Evolutionary conservation across 2,888 invertebrate genomes (phyloP).

Genomic region (Kryphioiulus occultus): DNA sequence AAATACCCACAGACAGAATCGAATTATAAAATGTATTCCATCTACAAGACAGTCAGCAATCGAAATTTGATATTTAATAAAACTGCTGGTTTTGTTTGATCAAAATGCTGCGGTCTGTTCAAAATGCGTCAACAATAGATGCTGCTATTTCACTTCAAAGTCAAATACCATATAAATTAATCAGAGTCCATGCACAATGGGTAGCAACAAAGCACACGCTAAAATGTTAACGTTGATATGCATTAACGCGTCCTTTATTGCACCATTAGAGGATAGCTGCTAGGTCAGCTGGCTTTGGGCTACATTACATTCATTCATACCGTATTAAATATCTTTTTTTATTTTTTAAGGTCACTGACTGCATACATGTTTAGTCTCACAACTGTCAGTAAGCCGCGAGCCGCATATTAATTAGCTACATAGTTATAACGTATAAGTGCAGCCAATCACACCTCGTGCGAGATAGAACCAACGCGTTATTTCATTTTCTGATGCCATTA

Average conservation of each 20-base stretch:
- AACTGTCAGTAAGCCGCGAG: background rate
- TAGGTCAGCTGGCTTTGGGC: slow-evolving; percentile 1
- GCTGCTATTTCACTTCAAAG: background rate
- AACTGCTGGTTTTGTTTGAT: too few relatives aligned
- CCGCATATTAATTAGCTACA: slow-evolving; percentile 24
- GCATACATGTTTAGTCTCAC: slow-evolving; percentile 27
- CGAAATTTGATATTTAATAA: too few relatives aligned
- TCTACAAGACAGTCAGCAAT: too few relatives aligned
- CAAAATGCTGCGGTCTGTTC: background rate
- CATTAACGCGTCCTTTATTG: slow-evolving; percentile 2
- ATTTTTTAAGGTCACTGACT: background rate
- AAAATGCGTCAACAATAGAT: background rate
- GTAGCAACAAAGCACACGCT: background rate
- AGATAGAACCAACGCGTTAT: background rate
- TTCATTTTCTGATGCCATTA: background rate
- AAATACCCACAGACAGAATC: too few relatives aligned
- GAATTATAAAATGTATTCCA: too few relatives aligned
- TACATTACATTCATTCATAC: background rate
- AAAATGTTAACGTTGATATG: background rate
- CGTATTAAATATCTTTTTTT: background rate
- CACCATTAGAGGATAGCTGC: background rate
- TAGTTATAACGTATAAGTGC: slow-evolving; percentile 19
- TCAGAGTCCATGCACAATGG: background rate
- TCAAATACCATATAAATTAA: background rate
- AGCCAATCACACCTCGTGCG: background rate